phyloP scores from a whole-genome alignment of 2,113 vertebrate species.

The Clinocottus analis region DNA sequence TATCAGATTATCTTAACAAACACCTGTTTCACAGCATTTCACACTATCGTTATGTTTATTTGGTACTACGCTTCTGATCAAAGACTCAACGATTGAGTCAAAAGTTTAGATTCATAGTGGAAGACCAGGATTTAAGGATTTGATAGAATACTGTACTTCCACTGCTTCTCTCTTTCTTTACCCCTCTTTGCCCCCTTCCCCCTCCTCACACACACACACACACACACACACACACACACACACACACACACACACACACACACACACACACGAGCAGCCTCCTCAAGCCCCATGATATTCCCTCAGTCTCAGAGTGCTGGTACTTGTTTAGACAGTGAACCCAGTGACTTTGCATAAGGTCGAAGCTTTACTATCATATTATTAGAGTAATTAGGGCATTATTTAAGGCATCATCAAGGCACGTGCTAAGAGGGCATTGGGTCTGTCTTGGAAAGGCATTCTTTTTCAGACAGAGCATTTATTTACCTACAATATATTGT shows the following conservation, averaged over 20 bases:
- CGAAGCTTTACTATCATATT: constrained; percentile 74
- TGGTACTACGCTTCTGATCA: not conserved
- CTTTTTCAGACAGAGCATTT: constrained; percentile 81
- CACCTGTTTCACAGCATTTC: constrained; percentile 38
- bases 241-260: constrained; percentile 36
- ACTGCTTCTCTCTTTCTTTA: constrained; percentile 21
- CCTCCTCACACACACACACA: constrained; percentile 6
- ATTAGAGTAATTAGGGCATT: constrained; percentile 77
- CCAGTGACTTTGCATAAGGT: constrained; percentile 66
- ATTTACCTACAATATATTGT: constrained; percentile 83
- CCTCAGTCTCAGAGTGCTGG: constrained; percentile 63
- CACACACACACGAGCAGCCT: constrained; percentile 49
- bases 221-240: constrained; percentile 28
- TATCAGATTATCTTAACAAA: constrained; percentile 49
- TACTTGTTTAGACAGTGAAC: constrained; percentile 71
- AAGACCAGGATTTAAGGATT: constrained; percentile 17
- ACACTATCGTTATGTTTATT: constrained; percentile 28
- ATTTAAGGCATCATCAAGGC: constrained; percentile 75
- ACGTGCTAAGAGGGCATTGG: constrained; percentile 58
- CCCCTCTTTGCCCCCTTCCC: too few species aligned
- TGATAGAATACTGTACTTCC: constrained; percentile 46
- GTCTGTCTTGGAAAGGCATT: constrained; percentile 76
- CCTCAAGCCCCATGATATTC: constrained; percentile 70
- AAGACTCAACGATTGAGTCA: constrained; percentile 38
- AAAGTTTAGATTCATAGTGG: constrained; percentile 37